Percentiles rank a stretch among this genome's conserved stretches.
These are phyloP conservation scores for Agrilus mali DNA, from an alignment of 2,888 invertebrate genomes.

Conservation along the genomic window DNA sequence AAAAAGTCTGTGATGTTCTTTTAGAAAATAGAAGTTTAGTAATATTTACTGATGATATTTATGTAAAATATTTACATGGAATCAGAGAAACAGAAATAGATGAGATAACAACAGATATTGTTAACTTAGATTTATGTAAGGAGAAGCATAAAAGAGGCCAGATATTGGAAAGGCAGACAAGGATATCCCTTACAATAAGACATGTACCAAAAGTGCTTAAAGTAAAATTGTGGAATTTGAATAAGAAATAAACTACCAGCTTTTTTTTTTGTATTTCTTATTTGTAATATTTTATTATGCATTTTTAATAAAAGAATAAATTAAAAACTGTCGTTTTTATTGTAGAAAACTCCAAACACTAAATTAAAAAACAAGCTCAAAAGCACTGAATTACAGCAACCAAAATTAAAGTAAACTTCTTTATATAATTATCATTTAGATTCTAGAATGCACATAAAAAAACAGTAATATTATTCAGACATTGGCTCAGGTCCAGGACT, in stretches of 20 bases:
- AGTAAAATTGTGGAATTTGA: conserved; percentile 44
- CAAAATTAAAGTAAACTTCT: too few species aligned
- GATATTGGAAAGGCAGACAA: conserved; percentile 47
- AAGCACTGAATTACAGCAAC: too few species aligned
- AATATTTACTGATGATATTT: conserved; percentile 71
- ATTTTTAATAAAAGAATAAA: not conserved
- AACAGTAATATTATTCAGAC: conserved; percentile 23
- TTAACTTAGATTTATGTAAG: conserved; percentile 53
- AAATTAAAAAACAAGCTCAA: too few species aligned
- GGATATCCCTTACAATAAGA: conserved; percentile 84
- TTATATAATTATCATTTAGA: too few species aligned
- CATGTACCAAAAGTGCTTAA: conserved; percentile 81
- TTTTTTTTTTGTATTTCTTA: conserved; percentile 2
- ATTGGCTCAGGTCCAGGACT: conserved; percentile 30
- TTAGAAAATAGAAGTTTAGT: conserved; percentile 82
- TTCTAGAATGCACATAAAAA: not conserved
- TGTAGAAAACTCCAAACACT: too few species aligned
- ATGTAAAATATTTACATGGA: conserved; percentile 72
- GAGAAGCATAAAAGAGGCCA: conserved; percentile 41
- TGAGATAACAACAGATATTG: conserved; percentile 42
- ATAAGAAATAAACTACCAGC: conserved; percentile 5
- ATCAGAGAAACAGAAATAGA: conserved; percentile 65
- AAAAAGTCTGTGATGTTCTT: conserved; percentile 56
- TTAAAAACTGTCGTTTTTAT: too few species aligned
- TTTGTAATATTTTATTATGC: not conserved